phyloP scores from a whole-genome alignment of 1,140 invertebrate species.

The Lepidurus apus region DNA sequence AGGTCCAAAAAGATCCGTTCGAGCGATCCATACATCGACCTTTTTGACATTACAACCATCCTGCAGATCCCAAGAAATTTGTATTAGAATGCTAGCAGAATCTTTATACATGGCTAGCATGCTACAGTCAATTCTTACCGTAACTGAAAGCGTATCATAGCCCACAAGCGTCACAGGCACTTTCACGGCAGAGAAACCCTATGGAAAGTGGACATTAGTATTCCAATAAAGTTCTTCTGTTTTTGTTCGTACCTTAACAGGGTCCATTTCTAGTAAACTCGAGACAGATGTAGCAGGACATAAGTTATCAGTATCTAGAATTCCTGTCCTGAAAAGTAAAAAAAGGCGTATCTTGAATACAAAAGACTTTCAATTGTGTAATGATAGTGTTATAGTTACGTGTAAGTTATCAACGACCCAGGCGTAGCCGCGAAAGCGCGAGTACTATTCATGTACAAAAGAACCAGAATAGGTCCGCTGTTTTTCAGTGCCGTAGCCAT shows the following conservation, averaged over 20 bases:
- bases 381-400: background rate
- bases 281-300: background rate
- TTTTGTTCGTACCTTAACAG: background rate
- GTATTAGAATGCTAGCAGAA: background rate
- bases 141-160: background rate
- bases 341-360: background rate
- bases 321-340: background rate
- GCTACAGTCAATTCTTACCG: background rate
- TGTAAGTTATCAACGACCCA: background rate
- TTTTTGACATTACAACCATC: background rate
- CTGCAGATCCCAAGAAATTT: background rate
- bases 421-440: background rate
- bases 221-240: background rate
- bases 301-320: background rate
- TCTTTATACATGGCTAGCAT: background rate
- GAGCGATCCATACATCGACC: background rate
- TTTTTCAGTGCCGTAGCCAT: background rate
- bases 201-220: background rate
- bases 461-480: background rate
- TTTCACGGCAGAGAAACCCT: background rate
- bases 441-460: slow-evolving; percentile 7
- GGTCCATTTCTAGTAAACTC: background rate
- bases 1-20: background rate
- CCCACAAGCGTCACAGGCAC: background rate
- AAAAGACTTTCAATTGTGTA: background rate